Evolutionary conservation across 2,113 vertebrate species (phyloP), one percentile per base, ranked within the genome.

Genomic region (Aythya baeri): DNA sequence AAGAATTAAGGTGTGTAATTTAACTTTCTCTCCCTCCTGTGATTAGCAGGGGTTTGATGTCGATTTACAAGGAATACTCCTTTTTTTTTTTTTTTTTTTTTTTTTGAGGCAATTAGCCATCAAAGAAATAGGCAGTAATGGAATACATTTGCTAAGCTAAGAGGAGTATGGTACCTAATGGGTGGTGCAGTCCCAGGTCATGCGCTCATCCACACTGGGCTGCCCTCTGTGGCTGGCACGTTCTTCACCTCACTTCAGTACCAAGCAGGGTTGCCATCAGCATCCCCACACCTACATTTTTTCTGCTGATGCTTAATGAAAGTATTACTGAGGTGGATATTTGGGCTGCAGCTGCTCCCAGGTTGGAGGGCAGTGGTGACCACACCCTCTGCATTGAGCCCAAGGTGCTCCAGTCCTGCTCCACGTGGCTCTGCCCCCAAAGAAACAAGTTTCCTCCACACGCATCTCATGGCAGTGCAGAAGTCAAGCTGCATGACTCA

Each of bases 401-500:
- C 79, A 90, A 76, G 83, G 62, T 91, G 67, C 75, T 76, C 78
- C 59, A 3, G 10, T 79, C 76, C 58, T 21, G 3, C 88, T 95
- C 23, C 2, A 70, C 11, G 3, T 63, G 26, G 0, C 81, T 94
- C 55, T 62, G 73, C 70, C 93, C 75, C 87, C 15, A 6, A 77
- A 59, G 62, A 11, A 74, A 66, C 17, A 2, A 62, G 75, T 86
- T 95, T 88, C 85, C 67, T 25, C 50, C 50, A 13, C 23, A 25
- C 41, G 62, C 85, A 81, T 90, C 83, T 94, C 85, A 83, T 83
- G 88, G 90, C 52, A 18, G 93, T 90, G 93, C 90, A 96, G 86
- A 88, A 92, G 93, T 95, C 94, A 93, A 93, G 72, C 29, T 31
- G 85, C 89, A 90, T 94, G 93, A 91, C 95, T 96, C 93, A 93